These are phyloP conservation scores for Epinotia demarniana DNA, from an alignment of 2,888 invertebrate genomes.

Conservation along the genomic window DNA sequence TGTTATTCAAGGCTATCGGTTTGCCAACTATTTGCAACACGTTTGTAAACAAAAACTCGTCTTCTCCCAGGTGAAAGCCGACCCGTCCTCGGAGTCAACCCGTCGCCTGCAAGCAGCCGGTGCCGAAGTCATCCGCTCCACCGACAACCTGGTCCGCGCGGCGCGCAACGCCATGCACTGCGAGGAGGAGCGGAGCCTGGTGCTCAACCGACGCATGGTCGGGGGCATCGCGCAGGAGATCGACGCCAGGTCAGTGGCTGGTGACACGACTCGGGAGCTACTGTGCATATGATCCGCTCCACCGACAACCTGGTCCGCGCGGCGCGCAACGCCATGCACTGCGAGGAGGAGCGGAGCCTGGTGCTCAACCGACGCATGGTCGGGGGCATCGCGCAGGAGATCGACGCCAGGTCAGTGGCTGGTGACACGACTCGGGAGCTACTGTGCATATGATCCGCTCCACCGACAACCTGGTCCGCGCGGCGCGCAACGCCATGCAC, in stretches of 20 bases:
- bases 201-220: slow-evolving; percentile 96
- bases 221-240: slow-evolving; percentile 99
- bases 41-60: not conserved
- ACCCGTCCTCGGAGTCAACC: slow-evolving; percentile 97
- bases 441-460: too few species aligned
- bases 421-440: too few species aligned
- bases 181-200: slow-evolving; percentile 95
- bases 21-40: too few species aligned
- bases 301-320: too few species aligned
- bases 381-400: slow-evolving; percentile 98
- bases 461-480: slow-evolving; percentile 98
- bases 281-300: too few species aligned
- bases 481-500: slow-evolving; percentile 96
- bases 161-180: slow-evolving; percentile 96
- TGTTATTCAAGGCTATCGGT: too few species aligned
- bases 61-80: slow-evolving; percentile 91
- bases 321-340: slow-evolving; percentile 95
- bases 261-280: too few species aligned
- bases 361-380: slow-evolving; percentile 97
- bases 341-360: slow-evolving; percentile 95
- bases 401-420: slow-evolving; percentile 88
- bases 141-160: slow-evolving; percentile 97
- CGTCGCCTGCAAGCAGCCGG: slow-evolving; percentile 96
- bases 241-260: slow-evolving; percentile 87
- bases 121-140: slow-evolving; percentile 98